Percentiles rank a stretch among this genome's conserved stretches.
Evolutionary conservation across 2,888 invertebrate genomes (phyloP).

Genomic region (Tenthredo notha): DNA sequence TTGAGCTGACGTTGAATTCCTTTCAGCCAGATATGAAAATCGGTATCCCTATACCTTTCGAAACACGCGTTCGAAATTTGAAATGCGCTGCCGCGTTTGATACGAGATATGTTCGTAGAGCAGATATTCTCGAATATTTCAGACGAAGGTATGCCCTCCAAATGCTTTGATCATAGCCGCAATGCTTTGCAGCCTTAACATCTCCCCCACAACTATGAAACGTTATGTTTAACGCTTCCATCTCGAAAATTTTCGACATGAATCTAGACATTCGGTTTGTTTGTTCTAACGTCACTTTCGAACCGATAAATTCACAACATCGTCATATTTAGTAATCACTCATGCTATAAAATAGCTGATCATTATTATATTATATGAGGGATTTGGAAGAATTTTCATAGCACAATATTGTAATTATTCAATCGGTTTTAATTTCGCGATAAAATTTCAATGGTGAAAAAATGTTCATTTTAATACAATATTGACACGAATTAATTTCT

Average conservation of each 20-base stretch:
- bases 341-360: neutral
- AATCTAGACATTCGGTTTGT: conserved; percentile 16
- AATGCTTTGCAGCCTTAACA: conserved; percentile 59
- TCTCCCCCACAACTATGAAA: conserved; percentile 46
- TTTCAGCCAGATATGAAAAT: conserved; percentile 1
- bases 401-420: neutral
- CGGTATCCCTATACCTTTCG: conserved; percentile 7
- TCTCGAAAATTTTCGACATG: conserved; percentile 41
- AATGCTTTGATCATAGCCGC: conserved; percentile 68
- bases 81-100: conserved; percentile 50
- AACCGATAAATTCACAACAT: neutral
- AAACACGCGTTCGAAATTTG: conserved; percentile 41
- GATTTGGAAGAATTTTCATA: neutral
- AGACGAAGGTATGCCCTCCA: conserved; percentile 65
- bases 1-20: neutral
- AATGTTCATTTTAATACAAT: conserved; percentile 13
- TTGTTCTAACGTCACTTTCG: conserved; percentile 7
- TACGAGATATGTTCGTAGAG: conserved; percentile 52
- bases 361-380: neutral
- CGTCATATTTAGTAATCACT: neutral
- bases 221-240: conserved; percentile 46
- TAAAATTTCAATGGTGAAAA: neutral
- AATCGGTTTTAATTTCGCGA: neutral
- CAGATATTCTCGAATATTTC: conserved; percentile 63
- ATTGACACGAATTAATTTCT: conserved; percentile 21